These are phyloP conservation scores for Chloroclysta siterata DNA, from an alignment of 2,888 invertebrate genomes.

Conservation along the genomic window DNA sequence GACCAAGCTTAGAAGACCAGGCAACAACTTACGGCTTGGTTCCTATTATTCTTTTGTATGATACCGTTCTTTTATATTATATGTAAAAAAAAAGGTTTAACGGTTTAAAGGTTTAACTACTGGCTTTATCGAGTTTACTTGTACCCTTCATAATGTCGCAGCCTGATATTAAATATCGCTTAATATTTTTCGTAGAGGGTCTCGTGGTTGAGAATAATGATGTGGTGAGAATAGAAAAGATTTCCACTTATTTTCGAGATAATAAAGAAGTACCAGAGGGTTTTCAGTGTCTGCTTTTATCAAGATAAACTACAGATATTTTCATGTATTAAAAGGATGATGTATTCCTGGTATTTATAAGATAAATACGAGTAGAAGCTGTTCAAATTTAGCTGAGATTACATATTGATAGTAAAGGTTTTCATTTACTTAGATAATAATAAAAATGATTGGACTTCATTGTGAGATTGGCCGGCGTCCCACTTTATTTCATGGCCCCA, in stretches of 20 bases:
- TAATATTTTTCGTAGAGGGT: constrained; percentile 43
- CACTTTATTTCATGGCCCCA: background rate
- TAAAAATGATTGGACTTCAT: background rate
- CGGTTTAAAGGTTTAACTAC: background rate
- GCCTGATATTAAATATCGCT: constrained; percentile 46
- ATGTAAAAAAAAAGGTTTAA: background rate
- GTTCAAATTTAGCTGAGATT: background rate
- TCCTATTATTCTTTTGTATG: too few species aligned
- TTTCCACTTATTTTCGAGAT: constrained; percentile 41
- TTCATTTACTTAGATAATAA: too few species aligned
- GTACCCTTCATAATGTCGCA: constrained; percentile 42
- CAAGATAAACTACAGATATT: constrained; percentile 41
- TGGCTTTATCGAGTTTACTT: constrained; percentile 33
- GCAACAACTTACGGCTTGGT: too few species aligned
- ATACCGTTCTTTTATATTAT: too few species aligned
- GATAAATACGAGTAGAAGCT: background rate
- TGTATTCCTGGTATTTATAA: background rate
- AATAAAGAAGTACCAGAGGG: constrained; percentile 42
- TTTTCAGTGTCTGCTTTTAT: constrained; percentile 43
- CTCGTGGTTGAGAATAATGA: constrained; percentile 41
- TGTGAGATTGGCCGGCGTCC: background rate
- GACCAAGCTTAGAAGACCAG: too few species aligned
- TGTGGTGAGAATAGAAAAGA: constrained; percentile 43
- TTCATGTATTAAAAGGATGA: constrained; percentile 33
- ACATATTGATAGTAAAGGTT: too few species aligned